These are phyloP conservation scores for Alectoris magna DNA, from an alignment of 2,797 vertebrate genomes.

Conservation along the genomic window DNA sequence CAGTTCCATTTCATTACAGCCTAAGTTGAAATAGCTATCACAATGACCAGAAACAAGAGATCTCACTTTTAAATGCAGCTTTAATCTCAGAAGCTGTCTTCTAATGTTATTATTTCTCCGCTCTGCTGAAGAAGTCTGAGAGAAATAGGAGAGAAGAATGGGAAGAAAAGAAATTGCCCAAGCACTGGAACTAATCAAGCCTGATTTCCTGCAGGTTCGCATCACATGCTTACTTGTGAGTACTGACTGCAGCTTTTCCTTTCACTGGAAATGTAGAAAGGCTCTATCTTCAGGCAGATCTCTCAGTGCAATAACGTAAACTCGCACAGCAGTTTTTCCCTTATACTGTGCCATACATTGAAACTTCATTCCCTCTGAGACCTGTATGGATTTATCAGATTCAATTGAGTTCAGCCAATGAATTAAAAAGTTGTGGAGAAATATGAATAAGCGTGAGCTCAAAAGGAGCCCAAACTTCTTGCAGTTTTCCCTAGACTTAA, in stretches of 20 bases:
- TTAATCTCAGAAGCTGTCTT: not conserved
- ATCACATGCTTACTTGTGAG: not conserved
- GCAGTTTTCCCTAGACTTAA: not conserved
- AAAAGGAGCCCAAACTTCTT: not conserved
- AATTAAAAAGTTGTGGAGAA: not conserved
- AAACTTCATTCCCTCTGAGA: not conserved
- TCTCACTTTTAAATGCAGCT: not conserved
- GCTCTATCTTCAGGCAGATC: not conserved
- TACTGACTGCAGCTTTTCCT: not conserved
- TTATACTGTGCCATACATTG: not conserved
- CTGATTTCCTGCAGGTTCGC: not conserved
- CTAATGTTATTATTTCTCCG: not conserved
- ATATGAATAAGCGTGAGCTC: not conserved
- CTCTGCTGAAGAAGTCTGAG: not conserved
- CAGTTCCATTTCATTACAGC: not conserved
- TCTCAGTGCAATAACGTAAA: not conserved
- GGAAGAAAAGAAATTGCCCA: not conserved
- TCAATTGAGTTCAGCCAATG: not conserved
- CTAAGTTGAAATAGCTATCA: not conserved
- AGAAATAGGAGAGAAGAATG: not conserved
- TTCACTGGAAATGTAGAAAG: not conserved
- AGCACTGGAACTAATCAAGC: not conserved
- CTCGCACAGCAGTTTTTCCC: not conserved
- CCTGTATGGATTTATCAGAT: not conserved
- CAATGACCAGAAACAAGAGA: not conserved